Evolutionary conservation across 2,113 vertebrate genomes (phyloP), one percentile per base, ranked within the genome.

Genomic region (Saccopteryx bilineata): DNA sequence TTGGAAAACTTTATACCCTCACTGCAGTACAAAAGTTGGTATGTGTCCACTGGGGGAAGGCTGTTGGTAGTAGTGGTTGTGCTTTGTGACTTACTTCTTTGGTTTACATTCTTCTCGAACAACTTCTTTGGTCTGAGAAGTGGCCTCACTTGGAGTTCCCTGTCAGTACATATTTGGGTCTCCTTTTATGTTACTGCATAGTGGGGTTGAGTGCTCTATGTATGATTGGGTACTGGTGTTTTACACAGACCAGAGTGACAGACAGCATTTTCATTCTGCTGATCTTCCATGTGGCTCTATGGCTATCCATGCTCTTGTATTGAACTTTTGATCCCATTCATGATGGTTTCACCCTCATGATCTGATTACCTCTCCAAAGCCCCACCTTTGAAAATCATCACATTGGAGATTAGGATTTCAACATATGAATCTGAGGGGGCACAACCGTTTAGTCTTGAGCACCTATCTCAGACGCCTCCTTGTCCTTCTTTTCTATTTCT

Each of bases 231-330:
- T 24, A 11, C 48, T 76, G 13, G 18, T 17, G 14, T 86, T 94
- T 91, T 85, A 81, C 46, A 81, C 2, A 75, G 33, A 87, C 24
- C 15, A 46, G 39, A 28, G 24, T 63, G 18, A 88, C 48, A 66
- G 11, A 60, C 0, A 85, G 4, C 8, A 74, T 46, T 78, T 19
- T 81, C 58, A 61, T 76, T 81, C 9, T 66, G 65, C 75, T 26
- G 0, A 21, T n/a, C 26, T 68, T 78, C 7, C 3, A 23, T 18
- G 2, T 58, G 58, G 50, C 2, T 2, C 0, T 18, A 14, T 54
- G n/a, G 26, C 28, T 75, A 28, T 50, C n/a, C 72, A 5, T 71
- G 24, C 69, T 95, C 74, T 83, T 74, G 33, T 71, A 33, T 9
- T 83, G 52, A 69, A 60, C 14, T 54, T 90, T 63, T 83, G n/a